phyloP scores from a whole-genome alignment of 2,888 invertebrate species.

The Thereva unica region DNA sequence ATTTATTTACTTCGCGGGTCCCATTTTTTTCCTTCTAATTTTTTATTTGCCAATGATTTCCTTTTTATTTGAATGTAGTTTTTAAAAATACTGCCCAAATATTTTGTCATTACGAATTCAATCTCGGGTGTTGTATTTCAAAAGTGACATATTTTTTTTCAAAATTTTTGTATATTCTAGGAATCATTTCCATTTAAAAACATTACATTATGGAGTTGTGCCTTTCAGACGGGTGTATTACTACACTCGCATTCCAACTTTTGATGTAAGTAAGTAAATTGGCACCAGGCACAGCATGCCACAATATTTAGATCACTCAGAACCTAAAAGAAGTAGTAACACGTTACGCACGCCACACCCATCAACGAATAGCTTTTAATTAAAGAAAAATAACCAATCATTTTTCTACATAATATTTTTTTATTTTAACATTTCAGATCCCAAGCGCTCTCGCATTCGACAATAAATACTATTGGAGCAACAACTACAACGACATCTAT shows the following conservation, averaged over 20 bases:
- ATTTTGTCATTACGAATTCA: too few relatives aligned
- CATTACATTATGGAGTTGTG: slow-evolving; percentile 25
- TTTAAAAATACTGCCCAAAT: too few relatives aligned
- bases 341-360: not conserved
- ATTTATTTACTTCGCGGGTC: too few relatives aligned
- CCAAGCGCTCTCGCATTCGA: slow-evolving; percentile 52
- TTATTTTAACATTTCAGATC: slow-evolving; percentile 46
- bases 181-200: slow-evolving; percentile 25
- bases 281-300: slow-evolving; percentile 8
- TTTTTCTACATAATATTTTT: not conserved
- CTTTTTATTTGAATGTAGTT: too few relatives aligned
- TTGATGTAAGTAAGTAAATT: slow-evolving; percentile 17
- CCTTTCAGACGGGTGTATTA: slow-evolving; percentile 16
- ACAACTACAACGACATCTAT: slow-evolving; percentile 45
- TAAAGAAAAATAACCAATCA: not conserved
- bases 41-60: too few relatives aligned
- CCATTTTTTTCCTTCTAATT: too few relatives aligned
- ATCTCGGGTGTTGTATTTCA: not conserved
- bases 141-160: not conserved
- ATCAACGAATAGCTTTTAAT: slow-evolving; percentile 14
- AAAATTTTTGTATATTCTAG: slow-evolving; percentile 20
- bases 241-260: slow-evolving; percentile 8
- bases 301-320: slow-evolving; percentile 18
- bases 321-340: too few relatives aligned
- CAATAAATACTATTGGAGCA: slow-evolving; percentile 47